A percentile compares a stretch with the other conserved stretches of the same genome.
phyloP scores from a whole-genome alignment of 1,140 invertebrate genomes.

The Zaprionus taronus region DNA sequence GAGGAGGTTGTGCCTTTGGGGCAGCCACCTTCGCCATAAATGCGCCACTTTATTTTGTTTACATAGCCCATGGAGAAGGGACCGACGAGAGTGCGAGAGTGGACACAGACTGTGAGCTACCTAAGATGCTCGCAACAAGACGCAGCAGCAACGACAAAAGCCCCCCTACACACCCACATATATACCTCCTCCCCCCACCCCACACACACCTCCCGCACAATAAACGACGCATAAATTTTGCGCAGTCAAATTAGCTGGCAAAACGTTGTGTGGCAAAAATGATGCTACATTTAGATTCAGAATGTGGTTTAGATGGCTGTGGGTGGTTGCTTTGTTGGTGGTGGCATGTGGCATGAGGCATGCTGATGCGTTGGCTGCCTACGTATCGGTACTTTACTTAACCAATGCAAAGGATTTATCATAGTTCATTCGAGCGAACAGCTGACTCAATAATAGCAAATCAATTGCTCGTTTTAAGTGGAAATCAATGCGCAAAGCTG shows the following conservation, averaged over 20 bases:
- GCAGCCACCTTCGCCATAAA: conserved; percentile 76
- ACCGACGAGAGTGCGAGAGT: conserved; percentile 4
- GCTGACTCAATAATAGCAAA: not conserved
- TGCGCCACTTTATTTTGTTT: conserved; percentile 81
- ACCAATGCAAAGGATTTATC: not conserved
- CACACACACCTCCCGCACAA: not conserved
- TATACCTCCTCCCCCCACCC: not conserved
- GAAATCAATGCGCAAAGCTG: not conserved
- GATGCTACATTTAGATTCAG: conserved; percentile 35
- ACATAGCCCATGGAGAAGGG: conserved; percentile 37
- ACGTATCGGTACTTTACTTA: conserved; percentile 34
- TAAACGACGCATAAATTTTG: conserved; percentile 67
- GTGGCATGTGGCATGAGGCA: not conserved
- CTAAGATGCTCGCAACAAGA: conserved; percentile 23
- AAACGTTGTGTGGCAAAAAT: conserved; percentile 47
- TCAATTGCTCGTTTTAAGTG: not conserved
- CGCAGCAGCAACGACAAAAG: conserved; percentile 9
- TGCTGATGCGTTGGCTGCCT: not conserved
- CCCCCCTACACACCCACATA: not conserved
- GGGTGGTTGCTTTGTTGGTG: conserved; percentile 9
- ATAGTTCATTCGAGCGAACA: not conserved
- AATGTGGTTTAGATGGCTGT: conserved; percentile 18
- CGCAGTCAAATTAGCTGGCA: conserved; percentile 73
- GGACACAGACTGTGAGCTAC: conserved; percentile 15
- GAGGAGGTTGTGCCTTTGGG: conserved; percentile 25